A percentile compares a stretch with the other conserved stretches of the same genome.
phyloP scores from a whole-genome alignment of 1,140 invertebrate species.

The Cataglyphis hispanica region DNA sequence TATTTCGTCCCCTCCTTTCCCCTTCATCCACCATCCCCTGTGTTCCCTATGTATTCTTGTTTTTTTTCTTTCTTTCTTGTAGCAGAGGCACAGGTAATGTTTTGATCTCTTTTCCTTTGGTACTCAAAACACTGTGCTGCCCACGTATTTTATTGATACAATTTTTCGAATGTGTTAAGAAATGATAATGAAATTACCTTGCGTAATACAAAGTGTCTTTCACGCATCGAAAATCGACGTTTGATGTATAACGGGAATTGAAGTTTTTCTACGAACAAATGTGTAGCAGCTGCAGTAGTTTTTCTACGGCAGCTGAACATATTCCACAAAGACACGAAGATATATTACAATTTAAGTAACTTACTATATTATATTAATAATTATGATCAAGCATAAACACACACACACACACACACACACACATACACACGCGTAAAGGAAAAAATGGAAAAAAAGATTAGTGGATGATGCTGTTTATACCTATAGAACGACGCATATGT shows the following conservation, averaged over 20 bases:
- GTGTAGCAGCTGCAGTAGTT: constrained; percentile 53
- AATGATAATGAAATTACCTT: constrained; percentile 67
- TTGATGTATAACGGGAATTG: constrained; percentile 82
- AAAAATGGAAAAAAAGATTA: constrained; percentile 71
- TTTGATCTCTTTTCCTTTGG: constrained; percentile 51
- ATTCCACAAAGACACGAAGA: constrained; percentile 74
- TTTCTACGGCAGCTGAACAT: constrained; percentile 66
- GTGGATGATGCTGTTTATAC: constrained; percentile 82
- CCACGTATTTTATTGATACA: constrained; percentile 67
- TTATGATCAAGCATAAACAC: constrained; percentile 71
- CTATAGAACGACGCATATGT: constrained; percentile 81
- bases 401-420: not conserved
- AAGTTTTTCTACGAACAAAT: constrained; percentile 77
- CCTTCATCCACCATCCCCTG: constrained; percentile 50
- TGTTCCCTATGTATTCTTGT: constrained; percentile 10
- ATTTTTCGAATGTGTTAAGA: constrained; percentile 68
- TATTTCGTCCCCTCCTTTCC: constrained; percentile 36
- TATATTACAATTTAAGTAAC: constrained; percentile 81
- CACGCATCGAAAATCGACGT: constrained; percentile 82
- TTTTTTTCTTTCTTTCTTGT: constrained; percentile 19
- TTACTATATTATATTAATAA: constrained; percentile 82
- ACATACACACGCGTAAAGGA: constrained; percentile 56
- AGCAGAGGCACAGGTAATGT: constrained; percentile 60
- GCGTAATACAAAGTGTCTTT: constrained; percentile 82
- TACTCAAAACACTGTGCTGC: constrained; percentile 69